These are phyloP conservation scores for Oryzias celebensis DNA, from an alignment of 2,113 vertebrate genomes.

Conservation along the genomic window DNA sequence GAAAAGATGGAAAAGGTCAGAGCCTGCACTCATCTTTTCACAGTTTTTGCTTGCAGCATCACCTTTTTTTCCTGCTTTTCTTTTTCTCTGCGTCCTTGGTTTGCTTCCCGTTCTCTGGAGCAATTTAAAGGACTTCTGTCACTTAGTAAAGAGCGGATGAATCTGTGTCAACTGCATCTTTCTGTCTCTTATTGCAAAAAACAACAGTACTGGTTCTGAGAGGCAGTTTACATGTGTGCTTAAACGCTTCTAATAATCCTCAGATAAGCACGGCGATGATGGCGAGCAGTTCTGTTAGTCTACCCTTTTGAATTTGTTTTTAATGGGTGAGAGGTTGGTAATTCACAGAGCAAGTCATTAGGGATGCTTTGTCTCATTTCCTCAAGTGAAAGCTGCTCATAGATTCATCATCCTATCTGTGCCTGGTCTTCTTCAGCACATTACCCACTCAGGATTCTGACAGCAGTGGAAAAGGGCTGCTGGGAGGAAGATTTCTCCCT, in stretches of 20 bases:
- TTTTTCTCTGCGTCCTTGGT: slow-evolving; percentile 46
- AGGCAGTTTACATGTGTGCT: too few relatives aligned
- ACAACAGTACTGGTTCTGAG: too few relatives aligned
- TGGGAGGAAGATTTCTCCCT: slow-evolving; percentile 46
- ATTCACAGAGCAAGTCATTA: slow-evolving; percentile 33
- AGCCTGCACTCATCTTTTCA: slow-evolving; percentile 48
- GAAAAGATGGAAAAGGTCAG: slow-evolving; percentile 61
- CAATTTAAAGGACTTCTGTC: slow-evolving; percentile 44
- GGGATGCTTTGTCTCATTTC: slow-evolving; percentile 41
- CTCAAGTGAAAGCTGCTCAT: slow-evolving; percentile 41
- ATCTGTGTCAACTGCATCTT: slow-evolving; percentile 42
- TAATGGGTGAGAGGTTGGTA: slow-evolving; percentile 25
- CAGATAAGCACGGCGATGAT: slow-evolving; percentile 12
- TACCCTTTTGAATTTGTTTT: slow-evolving; percentile 33
- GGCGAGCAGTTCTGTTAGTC: slow-evolving; percentile 19
- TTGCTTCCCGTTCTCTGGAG: slow-evolving; percentile 30
- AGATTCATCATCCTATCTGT: slow-evolving; percentile 52
- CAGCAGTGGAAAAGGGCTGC: slow-evolving; percentile 37
- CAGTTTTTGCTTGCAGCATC: slow-evolving; percentile 42
- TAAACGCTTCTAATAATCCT: slow-evolving; percentile 5
- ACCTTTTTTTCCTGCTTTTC: slow-evolving; percentile 38
- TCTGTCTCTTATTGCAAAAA: slow-evolving; percentile 34
- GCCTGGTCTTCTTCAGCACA: slow-evolving; percentile 30
- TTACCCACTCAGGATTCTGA: slow-evolving; percentile 62
- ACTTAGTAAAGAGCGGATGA: slow-evolving; percentile 33